These are phyloP conservation scores for Sinocyclocheilus rhinocerous DNA, from an alignment of 2,113 vertebrate species.

Conservation along the genomic window DNA sequence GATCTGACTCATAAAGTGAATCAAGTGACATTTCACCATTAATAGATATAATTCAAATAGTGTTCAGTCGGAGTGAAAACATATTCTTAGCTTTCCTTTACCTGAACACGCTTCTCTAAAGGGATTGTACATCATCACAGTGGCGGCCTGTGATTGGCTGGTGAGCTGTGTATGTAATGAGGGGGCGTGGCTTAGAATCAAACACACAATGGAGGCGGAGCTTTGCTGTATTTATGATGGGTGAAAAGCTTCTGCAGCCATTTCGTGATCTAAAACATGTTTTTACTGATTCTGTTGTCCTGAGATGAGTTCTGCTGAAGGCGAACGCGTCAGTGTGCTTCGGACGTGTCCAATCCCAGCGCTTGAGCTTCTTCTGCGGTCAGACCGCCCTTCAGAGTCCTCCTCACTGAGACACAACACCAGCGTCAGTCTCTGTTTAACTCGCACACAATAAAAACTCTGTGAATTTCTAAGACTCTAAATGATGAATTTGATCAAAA, in stretches of 20 bases:
- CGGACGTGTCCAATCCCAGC: conserved; percentile 84
- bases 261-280: not conserved
- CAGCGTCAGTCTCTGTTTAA: not conserved
- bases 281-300: not conserved
- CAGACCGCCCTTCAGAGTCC: conserved; percentile 91
- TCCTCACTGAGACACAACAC: conserved; percentile 77
- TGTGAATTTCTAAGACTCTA: not conserved
- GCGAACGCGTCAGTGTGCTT: not conserved
- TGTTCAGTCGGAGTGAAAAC: not conserved
- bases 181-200: conserved; percentile 11
- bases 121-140: not conserved
- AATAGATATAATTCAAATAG: not conserved
- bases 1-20: not conserved
- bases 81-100: not conserved
- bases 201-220: not conserved
- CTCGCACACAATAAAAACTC: not conserved
- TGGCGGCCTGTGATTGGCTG: conserved; percentile 3
- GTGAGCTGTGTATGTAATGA: not conserved
- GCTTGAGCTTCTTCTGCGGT: conserved; percentile 92
- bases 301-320: conserved; percentile 20
- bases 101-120: not conserved
- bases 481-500: no score
- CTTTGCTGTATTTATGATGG: not conserved
- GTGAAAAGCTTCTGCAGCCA: not conserved
- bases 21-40: not conserved